A percentile compares a stretch with the other conserved stretches of the same genome.
These are phyloP conservation scores for Indicator indicator DNA, from an alignment of 2,113 vertebrate genomes.

Conservation along the genomic window DNA sequence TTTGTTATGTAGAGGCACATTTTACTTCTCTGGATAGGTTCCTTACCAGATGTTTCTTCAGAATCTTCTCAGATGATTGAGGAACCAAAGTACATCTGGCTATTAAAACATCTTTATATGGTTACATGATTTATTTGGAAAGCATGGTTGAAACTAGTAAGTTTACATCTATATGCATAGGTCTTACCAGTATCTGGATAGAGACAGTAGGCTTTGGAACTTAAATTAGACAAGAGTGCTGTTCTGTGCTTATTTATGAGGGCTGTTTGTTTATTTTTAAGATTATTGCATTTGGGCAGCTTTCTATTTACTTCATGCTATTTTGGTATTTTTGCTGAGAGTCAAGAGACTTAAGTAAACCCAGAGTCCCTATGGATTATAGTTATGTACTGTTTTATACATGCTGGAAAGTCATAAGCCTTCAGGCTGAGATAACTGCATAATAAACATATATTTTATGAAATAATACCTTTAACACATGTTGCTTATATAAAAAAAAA, in stretches of 20 bases:
- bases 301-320: conserved; percentile 33
- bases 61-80: conserved; percentile 50
- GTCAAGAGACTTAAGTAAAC: conserved; percentile 67
- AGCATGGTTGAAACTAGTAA: conserved; percentile 46
- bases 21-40: conserved; percentile 67
- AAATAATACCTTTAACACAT: conserved; percentile 74
- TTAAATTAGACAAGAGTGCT: conserved; percentile 37
- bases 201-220: conserved; percentile 35
- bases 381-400: conserved; percentile 69
- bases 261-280: conserved; percentile 36
- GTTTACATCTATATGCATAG: conserved; percentile 33
- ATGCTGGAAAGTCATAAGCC: conserved; percentile 66
- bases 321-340: conserved; percentile 49
- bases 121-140: conserved; percentile 66
- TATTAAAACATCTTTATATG: conserved; percentile 72
- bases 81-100: conserved; percentile 67
- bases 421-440: conserved; percentile 67
- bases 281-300: conserved; percentile 32
- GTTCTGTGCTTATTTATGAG: not conserved
- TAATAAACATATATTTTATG: conserved; percentile 70
- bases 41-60: conserved; percentile 73
- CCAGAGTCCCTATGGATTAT: conserved; percentile 44
- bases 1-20: conserved; percentile 32
- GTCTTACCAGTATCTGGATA: conserved; percentile 45
- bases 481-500: conserved; percentile 5